Evolutionary conservation across 37 sponge, comb jelly and placozoan genomes (phyloP), one percentile per base, ranked within the genome.

Genomic region (Aplysina aerophoba): DNA sequence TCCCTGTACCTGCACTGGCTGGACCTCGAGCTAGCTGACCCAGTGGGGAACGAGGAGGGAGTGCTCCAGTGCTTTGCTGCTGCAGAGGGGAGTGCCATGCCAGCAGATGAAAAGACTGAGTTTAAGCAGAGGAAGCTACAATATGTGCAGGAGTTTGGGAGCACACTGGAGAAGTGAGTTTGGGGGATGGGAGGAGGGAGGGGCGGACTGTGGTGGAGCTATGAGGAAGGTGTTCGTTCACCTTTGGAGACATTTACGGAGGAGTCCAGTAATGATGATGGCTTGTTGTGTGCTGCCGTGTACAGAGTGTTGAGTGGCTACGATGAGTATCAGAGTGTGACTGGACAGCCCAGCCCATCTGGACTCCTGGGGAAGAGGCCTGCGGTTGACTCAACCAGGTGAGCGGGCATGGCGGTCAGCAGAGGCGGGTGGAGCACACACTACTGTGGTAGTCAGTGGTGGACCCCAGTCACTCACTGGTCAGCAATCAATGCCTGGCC

Each of bases 1-100:
- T 60, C 74, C 2, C 72, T 94, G 34, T 91, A 92, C 35, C 68
- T 86, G 41, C 92, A 92, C 44, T 80, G 93, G 85, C 81, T 92
- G 50, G 89, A 89, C 55, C 68, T 94, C 17, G 92, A 89, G 66
- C 8, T 88, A 28, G 55, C 88, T 33, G 61, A 81, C 24, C 30
- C 81, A 24, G 61, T 84, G 15, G 86, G 41, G 4, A 67, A 82
- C 37, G 79, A 84, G 59, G 40, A 50, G 30, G 84, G 35, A 4
- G 80, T 91, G n/a, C 67, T 84, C 80, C 64, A 36, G 14, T 59
- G 91, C 22, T 92, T 92, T 74, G 60, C 25, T 0, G 33, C 11
- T 71, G 86, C 68, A 1, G 54, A 59, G 41, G 27, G 21, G 14
- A 85, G 86, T 83, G 85, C 35, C 0, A 0, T 30, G 19, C 56